Conservation (phyloP, 2,797 vertebrate genomes). For the Typhlichthys subterraneus region DNA sequence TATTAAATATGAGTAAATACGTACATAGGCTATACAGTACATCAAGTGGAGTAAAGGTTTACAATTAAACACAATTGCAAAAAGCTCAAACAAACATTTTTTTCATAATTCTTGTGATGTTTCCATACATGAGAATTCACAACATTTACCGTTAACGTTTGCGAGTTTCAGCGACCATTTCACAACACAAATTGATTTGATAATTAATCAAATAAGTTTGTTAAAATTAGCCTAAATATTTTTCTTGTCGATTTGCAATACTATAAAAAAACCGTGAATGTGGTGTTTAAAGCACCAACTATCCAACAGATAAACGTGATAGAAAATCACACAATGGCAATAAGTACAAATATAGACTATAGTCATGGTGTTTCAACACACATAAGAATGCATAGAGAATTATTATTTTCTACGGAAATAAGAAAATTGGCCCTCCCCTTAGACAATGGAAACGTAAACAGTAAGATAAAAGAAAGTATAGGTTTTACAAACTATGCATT, state of each 20-base stretch:
- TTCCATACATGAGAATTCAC: slow-evolving; percentile 61
- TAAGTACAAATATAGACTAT: slow-evolving; percentile 35
- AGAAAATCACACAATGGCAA: slow-evolving; percentile 41
- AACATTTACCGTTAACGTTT: slow-evolving; percentile 57
- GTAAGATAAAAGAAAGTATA: slow-evolving; percentile 46
- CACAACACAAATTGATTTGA: slow-evolving; percentile 40
- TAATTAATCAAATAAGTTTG: slow-evolving; percentile 23
- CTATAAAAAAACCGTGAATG: slow-evolving; percentile 34
- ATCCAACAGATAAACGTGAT: slow-evolving; percentile 17
- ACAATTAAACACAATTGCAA: slow-evolving; percentile 67
- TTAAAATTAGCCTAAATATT: slow-evolving; percentile 36
- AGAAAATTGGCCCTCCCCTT: slow-evolving; percentile 42
- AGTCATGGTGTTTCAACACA: slow-evolving; percentile 5
- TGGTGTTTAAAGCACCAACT: slow-evolving; percentile 26
- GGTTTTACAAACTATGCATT: slow-evolving; percentile 83
- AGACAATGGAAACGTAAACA: slow-evolving; percentile 42
- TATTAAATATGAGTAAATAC: slow-evolving; percentile 60
- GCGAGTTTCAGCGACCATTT: slow-evolving; percentile 43
- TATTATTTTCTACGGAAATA: slow-evolving; percentile 20
- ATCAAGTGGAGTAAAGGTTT: slow-evolving; percentile 77
- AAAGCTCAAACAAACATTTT: slow-evolving; percentile 44
- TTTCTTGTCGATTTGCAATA: slow-evolving; percentile 37
- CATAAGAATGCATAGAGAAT: slow-evolving; percentile 14
- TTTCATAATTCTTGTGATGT: slow-evolving; percentile 57
- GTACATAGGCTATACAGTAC: slow-evolving; percentile 57